A percentile compares a stretch with the other conserved stretches of the same genome.
Conservation (phyloP, 2,113 vertebrate genomes). For the Kryptolebias marmoratus region DNA sequence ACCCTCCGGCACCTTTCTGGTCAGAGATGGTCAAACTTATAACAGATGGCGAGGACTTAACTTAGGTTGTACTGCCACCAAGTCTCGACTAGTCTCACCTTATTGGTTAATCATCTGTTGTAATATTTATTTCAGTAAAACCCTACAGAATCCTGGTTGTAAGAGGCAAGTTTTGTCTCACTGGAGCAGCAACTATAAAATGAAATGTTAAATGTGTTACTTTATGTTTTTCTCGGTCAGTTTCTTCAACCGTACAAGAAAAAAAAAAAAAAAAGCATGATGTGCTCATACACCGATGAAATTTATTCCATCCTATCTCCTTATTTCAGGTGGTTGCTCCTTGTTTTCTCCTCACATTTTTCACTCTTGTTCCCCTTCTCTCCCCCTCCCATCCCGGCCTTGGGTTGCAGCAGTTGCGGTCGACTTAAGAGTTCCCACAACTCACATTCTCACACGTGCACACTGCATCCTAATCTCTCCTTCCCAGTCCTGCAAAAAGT, state of each 20-base stretch:
- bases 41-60: neutral
- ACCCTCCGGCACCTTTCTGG: neutral
- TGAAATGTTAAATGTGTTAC: neutral
- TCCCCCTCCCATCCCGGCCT: neutral
- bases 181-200: neutral
- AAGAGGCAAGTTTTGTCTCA: neutral
- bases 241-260: neutral
- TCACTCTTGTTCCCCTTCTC: neutral
- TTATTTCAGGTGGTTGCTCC: neutral
- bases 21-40: neutral
- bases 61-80: neutral
- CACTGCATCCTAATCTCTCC: conserved; percentile 1
- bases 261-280: neutral
- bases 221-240: neutral
- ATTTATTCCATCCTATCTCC: neutral
- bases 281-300: neutral
- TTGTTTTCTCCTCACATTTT: neutral
- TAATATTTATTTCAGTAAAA: conserved; percentile 16
- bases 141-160: neutral
- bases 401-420: conserved; percentile 3
- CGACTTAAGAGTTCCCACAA: conserved; percentile 10
- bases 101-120: neutral
- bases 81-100: conserved; percentile 17
- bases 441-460: neutral
- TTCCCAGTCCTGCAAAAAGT: conserved; percentile 6